These are phyloP conservation scores for Mallotus villosus DNA, from an alignment of 2,797 vertebrate genomes.

Conservation along the genomic window DNA sequence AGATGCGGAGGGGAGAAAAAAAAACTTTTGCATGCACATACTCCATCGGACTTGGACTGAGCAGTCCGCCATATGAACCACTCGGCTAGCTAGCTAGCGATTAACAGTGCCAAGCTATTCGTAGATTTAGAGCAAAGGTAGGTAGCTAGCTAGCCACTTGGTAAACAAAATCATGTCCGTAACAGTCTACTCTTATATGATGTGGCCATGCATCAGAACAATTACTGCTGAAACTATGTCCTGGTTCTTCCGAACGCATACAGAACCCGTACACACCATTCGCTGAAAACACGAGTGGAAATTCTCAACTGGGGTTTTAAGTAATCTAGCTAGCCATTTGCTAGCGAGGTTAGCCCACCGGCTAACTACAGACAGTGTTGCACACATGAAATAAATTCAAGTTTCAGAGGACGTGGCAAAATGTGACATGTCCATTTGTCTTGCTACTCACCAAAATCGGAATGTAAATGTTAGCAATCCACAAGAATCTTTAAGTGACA, in stretches of 20 bases:
- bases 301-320: neutral
- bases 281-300: neutral
- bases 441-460: constrained; percentile 39
- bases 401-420: constrained; percentile 11
- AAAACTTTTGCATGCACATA: neutral
- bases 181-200: too few relatives aligned
- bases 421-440: neutral
- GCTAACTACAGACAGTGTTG: constrained; percentile 23
- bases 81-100: neutral
- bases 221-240: neutral
- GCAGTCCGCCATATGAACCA: neutral
- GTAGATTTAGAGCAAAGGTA: neutral
- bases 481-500: neutral
- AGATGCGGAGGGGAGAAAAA: neutral
- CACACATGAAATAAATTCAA: constrained; percentile 14
- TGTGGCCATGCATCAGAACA: neutral
- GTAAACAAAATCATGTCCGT: neutral
- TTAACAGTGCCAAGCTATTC: too few relatives aligned
- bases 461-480: constrained; percentile 23
- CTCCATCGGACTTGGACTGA: neutral
- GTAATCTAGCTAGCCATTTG: neutral
- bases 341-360: constrained; percentile 30
- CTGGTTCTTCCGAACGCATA: neutral
- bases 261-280: neutral
- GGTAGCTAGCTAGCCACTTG: neutral